Evolutionary conservation across 2,888 invertebrate genomes (phyloP), one percentile per base, ranked within the genome.

Genomic region (Diadegma fenestrale): DNA sequence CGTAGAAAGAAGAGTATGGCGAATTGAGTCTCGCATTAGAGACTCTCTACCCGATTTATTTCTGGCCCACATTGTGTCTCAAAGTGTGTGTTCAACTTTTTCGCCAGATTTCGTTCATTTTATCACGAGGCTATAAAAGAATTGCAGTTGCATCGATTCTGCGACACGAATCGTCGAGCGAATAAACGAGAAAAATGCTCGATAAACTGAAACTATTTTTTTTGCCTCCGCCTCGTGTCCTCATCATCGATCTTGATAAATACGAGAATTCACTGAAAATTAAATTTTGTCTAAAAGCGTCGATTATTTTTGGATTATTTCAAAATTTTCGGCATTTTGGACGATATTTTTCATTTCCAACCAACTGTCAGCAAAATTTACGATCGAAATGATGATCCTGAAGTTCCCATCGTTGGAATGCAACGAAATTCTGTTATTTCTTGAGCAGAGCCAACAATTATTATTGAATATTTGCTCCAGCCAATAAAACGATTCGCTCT

Each of bases 31-130:
- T 71, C 75, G 75, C 81, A 30, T 33, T 48, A 61, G 82, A 63
- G 82, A 75, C 72, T 64, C 72, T 64, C 73, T 51, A 58, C 79
- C 61, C 82, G 75, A 82, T 80, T 85, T 85, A 85, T 85, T 85
- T 85, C 79, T 45, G 85, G 82, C 41, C 8, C 33, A 22, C 41
- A 37, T 43, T 37, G 45, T 26, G 14, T 41, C 43, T 26, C 41
- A 19, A 17, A 48, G 48, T 69, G 45, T 41, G 19, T 41, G n/a
- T 37, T 37, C 19, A 30, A 19, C 19, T 72, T 26, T 26, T 14
- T 14, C 5, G 26, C 5, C 19, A 51, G 12, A 10, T 58, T 58
- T 58, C 3, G 10, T 26, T 12, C 0, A 14, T 26, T n/a, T n/a
- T 10, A n/a, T 19, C 8, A 19, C 22, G 54, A 10, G 12, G 22